Evolutionary conservation across 2,888 invertebrate genomes (phyloP).

Genomic region (Epicampocera succincta): DNA sequence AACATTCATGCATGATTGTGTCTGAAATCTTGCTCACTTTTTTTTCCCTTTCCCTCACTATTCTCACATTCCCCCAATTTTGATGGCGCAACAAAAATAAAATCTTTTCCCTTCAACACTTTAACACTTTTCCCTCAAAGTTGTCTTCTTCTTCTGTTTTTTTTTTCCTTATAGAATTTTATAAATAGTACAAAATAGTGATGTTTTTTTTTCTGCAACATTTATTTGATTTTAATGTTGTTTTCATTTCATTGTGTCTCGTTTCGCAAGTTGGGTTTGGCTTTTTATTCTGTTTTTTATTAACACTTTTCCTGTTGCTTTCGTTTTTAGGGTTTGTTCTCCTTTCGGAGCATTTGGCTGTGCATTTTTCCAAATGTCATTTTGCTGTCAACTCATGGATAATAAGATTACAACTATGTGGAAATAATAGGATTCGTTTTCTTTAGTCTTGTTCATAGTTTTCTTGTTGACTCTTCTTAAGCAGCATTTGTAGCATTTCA

Average conservation of each 20-base stretch:
- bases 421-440: conserved; percentile 79
- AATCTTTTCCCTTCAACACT: conserved; percentile 9
- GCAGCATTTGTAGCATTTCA: conserved; percentile 43
- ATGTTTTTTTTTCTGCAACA: not conserved
- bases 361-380: conserved; percentile 79
- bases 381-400: conserved; percentile 81
- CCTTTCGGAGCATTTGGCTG: conserved; percentile 41
- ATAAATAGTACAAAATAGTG: not conserved
- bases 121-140: conserved; percentile 1
- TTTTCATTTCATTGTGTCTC: conserved; percentile 62
- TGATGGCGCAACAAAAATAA: not conserved
- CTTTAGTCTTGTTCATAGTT: conserved; percentile 1
- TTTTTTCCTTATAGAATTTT: not conserved
- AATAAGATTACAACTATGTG: conserved; percentile 80
- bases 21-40: no score
- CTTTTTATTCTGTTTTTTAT: not conserved
- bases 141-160: no score
- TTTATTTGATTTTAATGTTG: conserved; percentile 60
- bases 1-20: no score
- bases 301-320: not conserved
- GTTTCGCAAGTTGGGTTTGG: conserved; percentile 39
- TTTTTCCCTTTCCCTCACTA: no score
- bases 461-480: conserved; percentile 12
- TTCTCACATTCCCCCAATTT: no score
- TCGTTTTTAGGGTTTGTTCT: conserved; percentile 49